These are phyloP conservation scores for Tetanocera ferruginea DNA, from an alignment of 2,888 invertebrate species.

Conservation along the genomic window DNA sequence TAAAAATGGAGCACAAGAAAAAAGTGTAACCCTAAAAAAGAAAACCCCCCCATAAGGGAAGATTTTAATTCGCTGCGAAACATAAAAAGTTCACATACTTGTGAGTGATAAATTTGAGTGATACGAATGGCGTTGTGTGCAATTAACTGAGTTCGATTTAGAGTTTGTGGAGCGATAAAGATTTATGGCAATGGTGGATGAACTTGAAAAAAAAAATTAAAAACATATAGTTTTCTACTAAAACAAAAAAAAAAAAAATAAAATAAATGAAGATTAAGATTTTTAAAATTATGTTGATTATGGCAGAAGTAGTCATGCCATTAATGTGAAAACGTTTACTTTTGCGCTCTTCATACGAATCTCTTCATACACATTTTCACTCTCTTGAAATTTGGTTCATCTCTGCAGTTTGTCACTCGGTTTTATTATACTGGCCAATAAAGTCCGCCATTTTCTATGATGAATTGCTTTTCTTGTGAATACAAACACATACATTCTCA, in stretches of 20 bases:
- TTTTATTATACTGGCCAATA: constrained; percentile 20
- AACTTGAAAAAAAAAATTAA: too few relatives aligned
- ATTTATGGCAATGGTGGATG: too few relatives aligned
- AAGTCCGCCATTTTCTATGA: constrained; percentile 68
- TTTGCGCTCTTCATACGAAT: neutral
- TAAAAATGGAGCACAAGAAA: constrained; percentile 20
- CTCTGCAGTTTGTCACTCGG: neutral
- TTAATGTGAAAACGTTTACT: too few relatives aligned
- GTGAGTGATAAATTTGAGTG: neutral
- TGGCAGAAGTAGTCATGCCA: too few relatives aligned
- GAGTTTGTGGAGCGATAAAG: neutral
- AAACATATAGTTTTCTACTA: too few relatives aligned
- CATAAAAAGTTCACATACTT: neutral
- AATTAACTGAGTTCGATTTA: too few relatives aligned
- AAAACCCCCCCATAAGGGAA: neutral
- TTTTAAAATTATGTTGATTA: too few relatives aligned
- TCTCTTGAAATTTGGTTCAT: neutral
- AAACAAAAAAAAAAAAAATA: too few relatives aligned
- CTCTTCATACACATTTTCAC: neutral
- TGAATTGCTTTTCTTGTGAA: constrained; percentile 62
- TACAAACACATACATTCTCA: constrained; percentile 39
- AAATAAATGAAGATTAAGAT: too few relatives aligned
- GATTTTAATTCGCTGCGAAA: neutral
- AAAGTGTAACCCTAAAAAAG: neutral
- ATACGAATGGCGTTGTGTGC: neutral